phyloP scores from a whole-genome alignment of 2,113 vertebrate species.

The Brachypodius melanocephalos region DNA sequence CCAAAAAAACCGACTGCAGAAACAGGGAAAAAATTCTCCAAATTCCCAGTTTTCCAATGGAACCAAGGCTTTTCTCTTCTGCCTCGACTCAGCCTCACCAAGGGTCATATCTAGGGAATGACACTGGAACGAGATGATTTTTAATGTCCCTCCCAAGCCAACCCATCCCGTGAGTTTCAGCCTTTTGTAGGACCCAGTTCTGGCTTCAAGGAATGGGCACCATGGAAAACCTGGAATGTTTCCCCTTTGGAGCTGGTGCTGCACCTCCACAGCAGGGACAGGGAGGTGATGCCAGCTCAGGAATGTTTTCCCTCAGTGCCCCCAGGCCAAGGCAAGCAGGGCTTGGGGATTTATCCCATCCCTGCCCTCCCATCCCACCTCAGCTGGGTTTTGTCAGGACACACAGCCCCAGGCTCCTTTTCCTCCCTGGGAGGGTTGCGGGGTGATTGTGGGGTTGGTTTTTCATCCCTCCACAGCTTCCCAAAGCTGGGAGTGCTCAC shows the following conservation, averaged over 20 bases:
- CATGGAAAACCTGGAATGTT: neutral
- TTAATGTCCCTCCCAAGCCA: neutral
- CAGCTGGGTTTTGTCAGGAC: neutral
- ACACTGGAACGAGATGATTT: neutral
- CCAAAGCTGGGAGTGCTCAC: neutral
- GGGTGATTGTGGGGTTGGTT: neutral
- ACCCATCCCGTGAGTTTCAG: neutral
- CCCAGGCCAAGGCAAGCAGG: slow-evolving; percentile 17
- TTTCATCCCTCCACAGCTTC: neutral
- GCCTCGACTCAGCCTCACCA: neutral
- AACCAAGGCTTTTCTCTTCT: neutral
- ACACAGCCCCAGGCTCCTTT: neutral
- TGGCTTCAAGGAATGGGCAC: neutral
- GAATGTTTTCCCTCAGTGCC: neutral
- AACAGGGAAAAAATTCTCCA: neutral
- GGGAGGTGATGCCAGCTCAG: neutral
- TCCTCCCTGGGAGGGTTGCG: neutral
- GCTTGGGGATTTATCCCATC: neutral
- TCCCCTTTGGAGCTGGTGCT: neutral
- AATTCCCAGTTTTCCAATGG: fast-evolving
- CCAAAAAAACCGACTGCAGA: neutral
- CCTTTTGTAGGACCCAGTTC: neutral
- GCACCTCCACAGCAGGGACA: neutral
- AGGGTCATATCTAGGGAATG: neutral
- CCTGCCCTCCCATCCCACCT: neutral